These are phyloP conservation scores for Decapterus maruadsi DNA, from an alignment of 2,797 vertebrate genomes.

Conservation along the genomic window DNA sequence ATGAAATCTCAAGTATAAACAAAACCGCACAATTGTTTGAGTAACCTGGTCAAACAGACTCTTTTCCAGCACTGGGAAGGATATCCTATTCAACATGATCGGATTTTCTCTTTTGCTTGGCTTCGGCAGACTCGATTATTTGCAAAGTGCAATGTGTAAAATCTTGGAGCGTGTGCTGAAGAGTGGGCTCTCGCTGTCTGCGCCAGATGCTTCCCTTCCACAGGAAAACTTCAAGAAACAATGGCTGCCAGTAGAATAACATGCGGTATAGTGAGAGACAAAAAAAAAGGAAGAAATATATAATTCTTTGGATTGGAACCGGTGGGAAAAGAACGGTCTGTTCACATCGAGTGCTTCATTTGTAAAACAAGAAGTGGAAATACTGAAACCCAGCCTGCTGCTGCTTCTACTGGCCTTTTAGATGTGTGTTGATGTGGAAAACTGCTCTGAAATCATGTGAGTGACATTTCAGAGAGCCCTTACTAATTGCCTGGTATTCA, in stretches of 20 bases:
- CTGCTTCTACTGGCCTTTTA: not conserved
- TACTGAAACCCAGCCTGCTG: not conserved
- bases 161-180: slow-evolving; percentile 34
- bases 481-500: not conserved
- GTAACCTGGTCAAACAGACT: not conserved
- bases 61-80: not conserved
- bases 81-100: slow-evolving; percentile 6
- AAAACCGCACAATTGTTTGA: not conserved
- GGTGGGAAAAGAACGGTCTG: slow-evolving; percentile 48
- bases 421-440: slow-evolving; percentile 2
- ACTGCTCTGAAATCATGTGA: slow-evolving; percentile 7
- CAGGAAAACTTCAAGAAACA: slow-evolving; percentile 74
- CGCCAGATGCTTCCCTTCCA: slow-evolving; percentile 72
- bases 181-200: slow-evolving; percentile 62
- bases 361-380: not conserved
- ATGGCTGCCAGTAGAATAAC: slow-evolving; percentile 65
- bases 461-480: slow-evolving; percentile 7
- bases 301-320: slow-evolving; percentile 16
- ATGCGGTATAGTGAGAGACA: slow-evolving; percentile 26
- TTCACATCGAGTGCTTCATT: slow-evolving; percentile 12
- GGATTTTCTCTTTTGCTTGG: slow-evolving; percentile 13
- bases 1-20: slow-evolving; percentile 35
- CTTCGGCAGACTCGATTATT: slow-evolving; percentile 37
- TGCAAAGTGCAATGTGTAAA: slow-evolving; percentile 37
- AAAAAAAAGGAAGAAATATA: slow-evolving; percentile 34